A percentile compares a stretch with the other conserved stretches of the same genome.
Conservation (phyloP, 2,888 invertebrate species). For the Isoperla grammatica region DNA sequence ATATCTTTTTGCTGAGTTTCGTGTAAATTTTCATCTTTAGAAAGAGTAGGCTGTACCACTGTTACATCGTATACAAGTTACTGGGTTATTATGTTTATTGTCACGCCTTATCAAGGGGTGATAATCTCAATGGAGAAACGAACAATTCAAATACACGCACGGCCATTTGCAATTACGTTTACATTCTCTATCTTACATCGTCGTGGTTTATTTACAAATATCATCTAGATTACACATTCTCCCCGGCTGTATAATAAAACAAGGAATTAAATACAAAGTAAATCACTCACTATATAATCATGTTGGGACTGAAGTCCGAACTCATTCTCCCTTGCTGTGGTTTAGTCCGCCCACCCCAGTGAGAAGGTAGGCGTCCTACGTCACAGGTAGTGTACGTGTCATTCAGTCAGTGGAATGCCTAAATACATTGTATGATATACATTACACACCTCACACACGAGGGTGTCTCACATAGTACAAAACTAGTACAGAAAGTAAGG, state of each 20-base stretch:
- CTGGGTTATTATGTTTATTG: conserved; percentile 6
- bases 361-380: not conserved
- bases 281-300: not conserved
- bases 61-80: conserved; percentile 27
- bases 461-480: conserved; percentile 30
- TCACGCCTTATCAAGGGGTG: not conserved
- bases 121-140: not conserved
- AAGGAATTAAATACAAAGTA: not conserved
- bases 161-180: conserved; percentile 16
- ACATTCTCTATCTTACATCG: conserved; percentile 1
- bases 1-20: conserved; percentile 16
- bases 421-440: not conserved
- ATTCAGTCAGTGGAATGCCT: not conserved
- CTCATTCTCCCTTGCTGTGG: not conserved
- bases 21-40: conserved; percentile 18
- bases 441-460: not conserved
- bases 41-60: conserved; percentile 18
- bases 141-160: conserved; percentile 14
- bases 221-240: conserved; percentile 8
- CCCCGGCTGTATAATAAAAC: conserved; percentile 1
- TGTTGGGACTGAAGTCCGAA: not conserved
- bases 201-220: conserved; percentile 6
- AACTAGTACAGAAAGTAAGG: conserved; percentile 25
- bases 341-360: not conserved
- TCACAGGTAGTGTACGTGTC: no score